phyloP scores from a whole-genome alignment of 1,140 invertebrate genomes.

The Whitmania pigra region DNA sequence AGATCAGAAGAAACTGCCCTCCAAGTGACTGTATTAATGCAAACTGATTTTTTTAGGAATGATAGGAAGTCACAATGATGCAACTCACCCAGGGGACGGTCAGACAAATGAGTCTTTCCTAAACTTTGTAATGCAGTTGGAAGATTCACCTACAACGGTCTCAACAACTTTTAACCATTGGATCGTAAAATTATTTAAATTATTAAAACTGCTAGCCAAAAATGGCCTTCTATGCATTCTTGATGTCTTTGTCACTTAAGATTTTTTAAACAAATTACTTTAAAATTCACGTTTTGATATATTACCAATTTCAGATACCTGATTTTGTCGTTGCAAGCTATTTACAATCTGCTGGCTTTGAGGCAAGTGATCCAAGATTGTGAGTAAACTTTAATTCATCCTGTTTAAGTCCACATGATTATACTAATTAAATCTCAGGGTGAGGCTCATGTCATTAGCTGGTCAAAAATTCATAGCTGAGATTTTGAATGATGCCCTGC shows the following conservation, averaged over 20 bases:
- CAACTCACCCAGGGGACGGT: no score
- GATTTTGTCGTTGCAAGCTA: neutral
- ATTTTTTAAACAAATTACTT: neutral
- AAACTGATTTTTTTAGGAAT: no score
- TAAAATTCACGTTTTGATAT: neutral
- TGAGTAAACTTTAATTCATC: neutral
- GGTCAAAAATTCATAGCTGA: conserved; percentile 10
- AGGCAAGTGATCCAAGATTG: conserved; percentile 8
- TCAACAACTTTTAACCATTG: neutral
- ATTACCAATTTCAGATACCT: neutral
- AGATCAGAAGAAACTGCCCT: no score
- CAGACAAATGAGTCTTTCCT: neutral
- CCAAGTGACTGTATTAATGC: no score
- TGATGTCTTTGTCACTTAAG: neutral
- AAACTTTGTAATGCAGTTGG: conserved; percentile 8
- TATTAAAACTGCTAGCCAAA: no score
- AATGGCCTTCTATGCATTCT: neutral
- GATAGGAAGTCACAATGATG: no score
- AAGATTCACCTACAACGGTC: neutral
- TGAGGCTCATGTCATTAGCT: conserved; percentile 6
- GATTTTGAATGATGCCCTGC: neutral
- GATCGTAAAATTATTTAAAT: no score
- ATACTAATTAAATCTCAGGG: neutral
- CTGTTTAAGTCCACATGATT: neutral
- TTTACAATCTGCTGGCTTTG: neutral